These are phyloP conservation scores for Diarsia rubi DNA, from an alignment of 2,888 invertebrate species.

Conservation along the genomic window DNA sequence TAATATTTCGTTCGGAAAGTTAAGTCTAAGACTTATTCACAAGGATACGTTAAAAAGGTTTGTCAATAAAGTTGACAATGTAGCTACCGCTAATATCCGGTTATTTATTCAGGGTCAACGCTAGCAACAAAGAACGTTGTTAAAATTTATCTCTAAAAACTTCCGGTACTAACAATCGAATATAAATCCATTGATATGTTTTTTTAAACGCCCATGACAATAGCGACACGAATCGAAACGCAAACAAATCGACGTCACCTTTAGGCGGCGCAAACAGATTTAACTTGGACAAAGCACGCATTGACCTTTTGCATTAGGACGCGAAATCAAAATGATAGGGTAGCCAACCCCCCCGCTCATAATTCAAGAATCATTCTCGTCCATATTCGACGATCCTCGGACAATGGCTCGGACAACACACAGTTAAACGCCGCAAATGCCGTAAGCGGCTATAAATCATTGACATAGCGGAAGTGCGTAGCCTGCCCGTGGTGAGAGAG, in stretches of 20 bases:
- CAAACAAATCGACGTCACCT: constrained; percentile 77
- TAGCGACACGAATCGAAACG: constrained; percentile 67
- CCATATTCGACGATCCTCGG: constrained; percentile 84
- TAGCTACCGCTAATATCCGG: constrained; percentile 56
- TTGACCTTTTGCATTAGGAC: constrained; percentile 83
- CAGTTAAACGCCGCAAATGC: constrained; percentile 87
- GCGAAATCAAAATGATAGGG: constrained; percentile 84
- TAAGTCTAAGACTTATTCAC: constrained; percentile 7
- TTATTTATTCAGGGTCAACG: constrained; percentile 51
- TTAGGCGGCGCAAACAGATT: constrained; percentile 77
- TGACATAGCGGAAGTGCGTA: constrained; percentile 89
- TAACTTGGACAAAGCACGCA: constrained; percentile 75
- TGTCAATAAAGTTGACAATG: constrained; percentile 42
- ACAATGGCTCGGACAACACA: constrained; percentile 88
- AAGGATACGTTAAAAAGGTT: constrained; percentile 26
- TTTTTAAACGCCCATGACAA: constrained; percentile 68
- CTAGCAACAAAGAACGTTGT: constrained; percentile 57
- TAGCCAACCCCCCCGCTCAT: constrained; percentile 82
- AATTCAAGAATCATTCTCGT: constrained; percentile 86
- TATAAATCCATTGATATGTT: constrained; percentile 61
- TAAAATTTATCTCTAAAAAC: constrained; percentile 62
- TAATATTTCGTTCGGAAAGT: not conserved
- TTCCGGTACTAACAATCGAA: constrained; percentile 62
- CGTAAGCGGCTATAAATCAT: constrained; percentile 88
- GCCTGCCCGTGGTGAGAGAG: constrained; percentile 77